phyloP scores from a whole-genome alignment of 1,140 invertebrate species.

The Galleria mellonella region DNA sequence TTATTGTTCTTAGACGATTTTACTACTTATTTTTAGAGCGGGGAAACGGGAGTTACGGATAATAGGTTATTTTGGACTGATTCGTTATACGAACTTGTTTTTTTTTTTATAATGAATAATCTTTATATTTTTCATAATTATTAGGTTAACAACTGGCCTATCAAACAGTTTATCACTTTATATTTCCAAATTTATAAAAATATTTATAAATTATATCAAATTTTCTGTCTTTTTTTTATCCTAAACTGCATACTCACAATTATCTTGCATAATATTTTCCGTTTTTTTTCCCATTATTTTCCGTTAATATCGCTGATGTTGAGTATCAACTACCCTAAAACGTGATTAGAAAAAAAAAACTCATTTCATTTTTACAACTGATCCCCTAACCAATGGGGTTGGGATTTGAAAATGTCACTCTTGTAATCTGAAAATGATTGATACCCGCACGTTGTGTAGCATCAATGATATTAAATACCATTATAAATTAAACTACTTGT shows the following conservation, averaged over 20 bases:
- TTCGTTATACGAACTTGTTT: not conserved
- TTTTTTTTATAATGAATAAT: too few relatives aligned
- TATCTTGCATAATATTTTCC: too few relatives aligned
- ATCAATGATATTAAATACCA: conserved; percentile 10
- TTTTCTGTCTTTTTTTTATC: too few relatives aligned
- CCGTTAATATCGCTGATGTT: too few relatives aligned
- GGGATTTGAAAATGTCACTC: conserved; percentile 20
- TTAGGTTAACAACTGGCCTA: too few relatives aligned
- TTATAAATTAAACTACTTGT: not conserved
- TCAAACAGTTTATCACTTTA: too few relatives aligned
- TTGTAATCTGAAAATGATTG: conserved; percentile 18
- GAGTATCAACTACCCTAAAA: too few relatives aligned
- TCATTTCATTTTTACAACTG: conserved; percentile 14
- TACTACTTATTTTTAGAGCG: conserved; percentile 31
- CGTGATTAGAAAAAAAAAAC: conserved; percentile 12
- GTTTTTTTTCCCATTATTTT: too few relatives aligned
- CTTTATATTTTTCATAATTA: too few relatives aligned
- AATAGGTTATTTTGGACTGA: not conserved
- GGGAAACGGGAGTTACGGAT: conserved; percentile 4
- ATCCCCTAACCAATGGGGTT: conserved; percentile 20
- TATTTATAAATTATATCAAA: too few relatives aligned
- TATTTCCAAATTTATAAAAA: too few relatives aligned
- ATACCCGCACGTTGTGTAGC: conserved; percentile 11
- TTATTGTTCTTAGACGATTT: conserved; percentile 60
- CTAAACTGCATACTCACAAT: too few relatives aligned